Evolutionary conservation across 2,797 vertebrate species (phyloP).

Genomic region (Onychomys torridus): DNA sequence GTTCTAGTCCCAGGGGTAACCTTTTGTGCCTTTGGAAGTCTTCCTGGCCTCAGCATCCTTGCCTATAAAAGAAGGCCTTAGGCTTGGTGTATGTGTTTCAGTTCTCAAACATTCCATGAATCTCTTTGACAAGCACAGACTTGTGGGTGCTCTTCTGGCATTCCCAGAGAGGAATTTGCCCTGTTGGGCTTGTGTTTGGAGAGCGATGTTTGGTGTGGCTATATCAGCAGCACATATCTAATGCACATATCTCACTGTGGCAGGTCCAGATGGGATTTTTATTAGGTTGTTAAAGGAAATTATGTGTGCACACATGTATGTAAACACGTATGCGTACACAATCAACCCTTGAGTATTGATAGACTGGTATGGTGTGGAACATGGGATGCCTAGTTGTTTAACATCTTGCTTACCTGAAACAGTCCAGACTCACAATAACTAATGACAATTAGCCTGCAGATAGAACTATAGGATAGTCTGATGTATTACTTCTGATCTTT

Average conservation of each 20-base stretch:
- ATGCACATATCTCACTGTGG: neutral
- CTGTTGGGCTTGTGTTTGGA: neutral
- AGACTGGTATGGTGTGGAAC: neutral
- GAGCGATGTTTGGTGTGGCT: neutral
- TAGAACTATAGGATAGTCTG: neutral
- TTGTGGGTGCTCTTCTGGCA: neutral
- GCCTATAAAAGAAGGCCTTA: constrained; percentile 5
- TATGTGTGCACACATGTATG: neutral
- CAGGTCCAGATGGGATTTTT: neutral
- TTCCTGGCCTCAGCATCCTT: neutral
- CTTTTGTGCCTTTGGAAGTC: constrained; percentile 19
- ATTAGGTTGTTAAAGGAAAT: constrained; percentile 6
- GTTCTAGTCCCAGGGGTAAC: neutral
- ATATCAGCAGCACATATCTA: neutral
- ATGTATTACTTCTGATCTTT: neutral
- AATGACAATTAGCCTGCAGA: neutral
- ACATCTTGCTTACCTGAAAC: neutral
- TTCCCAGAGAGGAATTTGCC: constrained; percentile 38
- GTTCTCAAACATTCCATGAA: constrained; percentile 28
- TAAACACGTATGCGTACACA: neutral
- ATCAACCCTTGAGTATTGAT: neutral
- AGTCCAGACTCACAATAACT: neutral
- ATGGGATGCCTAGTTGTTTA: neutral
- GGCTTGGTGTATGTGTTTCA: neutral
- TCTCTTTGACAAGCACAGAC: constrained; percentile 54